Evolutionary conservation across 2,113 vertebrate genomes (phyloP), one percentile per base, ranked within the genome.

Genomic region (Centrocercus urophasianus): DNA sequence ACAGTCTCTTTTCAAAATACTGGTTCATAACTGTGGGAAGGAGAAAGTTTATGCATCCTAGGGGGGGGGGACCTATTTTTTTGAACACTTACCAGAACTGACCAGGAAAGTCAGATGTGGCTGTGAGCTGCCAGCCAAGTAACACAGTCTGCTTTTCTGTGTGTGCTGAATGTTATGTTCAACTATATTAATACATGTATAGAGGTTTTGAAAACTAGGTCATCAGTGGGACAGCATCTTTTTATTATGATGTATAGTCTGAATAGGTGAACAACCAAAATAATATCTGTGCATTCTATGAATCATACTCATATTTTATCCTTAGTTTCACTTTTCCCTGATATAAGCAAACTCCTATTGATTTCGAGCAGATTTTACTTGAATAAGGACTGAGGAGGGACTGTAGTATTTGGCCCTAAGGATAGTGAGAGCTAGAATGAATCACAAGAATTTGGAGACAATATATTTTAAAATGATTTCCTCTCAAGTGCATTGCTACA

Each of bases 371-470:
- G 80, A 70, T 83, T 94, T 95, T 79, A 18, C 40, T 69, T 95
- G 96, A 96, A 81, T 90, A 71, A 96, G 66, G 70, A 72, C 88
- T 93, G 83, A 86, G 92, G 54, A 88, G 90, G 80, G 92, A 93
- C 86, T 86, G 59, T 1, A 10, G 64, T 93, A 72, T 93, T 84
- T 95, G 91, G 75, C 90, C 79, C n/a, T 11, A 71, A 91, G 92
- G 96, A 81, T 50, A 94, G 82, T 61, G 32, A 75, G 85, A 86
- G 67, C 86, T 87, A 36, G 17, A 54, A 66, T 95, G 84, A 95
- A 91, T 93, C 86, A 82, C 61, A 85, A 86, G 85, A 82, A 84
- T 89, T 92, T 86, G 67, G 66, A 88, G 69, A 88, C 74, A 87
- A 75, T 92, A 63, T 89, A 79, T 92, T 94, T 95, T 76, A 76